Base-by-base conservation (phyloP, 2,113 vertebrate genomes). In the Laterallus jamaicensis region DNA sequence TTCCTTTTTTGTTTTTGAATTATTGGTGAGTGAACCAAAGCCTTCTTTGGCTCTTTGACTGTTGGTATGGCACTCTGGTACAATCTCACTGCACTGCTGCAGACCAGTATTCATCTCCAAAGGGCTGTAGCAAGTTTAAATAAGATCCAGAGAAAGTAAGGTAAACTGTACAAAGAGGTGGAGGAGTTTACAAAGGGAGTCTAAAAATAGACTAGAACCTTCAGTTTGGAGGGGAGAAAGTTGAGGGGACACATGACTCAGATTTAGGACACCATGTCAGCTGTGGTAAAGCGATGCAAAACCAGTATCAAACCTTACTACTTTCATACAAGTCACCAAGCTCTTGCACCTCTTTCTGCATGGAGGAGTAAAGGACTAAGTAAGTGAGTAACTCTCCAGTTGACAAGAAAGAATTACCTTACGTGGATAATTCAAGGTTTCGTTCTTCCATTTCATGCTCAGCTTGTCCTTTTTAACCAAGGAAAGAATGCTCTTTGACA, bases 401-500 rank as follows among this genome's bases (percentile, higher is more conserved):
- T 92, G 52, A 81, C 68, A 68, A 37, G 64, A 32, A 59, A 69
- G 40, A 68, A 84, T 66, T 85, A 7, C 58, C 11, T 88, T 54
- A 42, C 0, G 5, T 69, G 66, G 73, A 9, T 64, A 82, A 82
- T 67, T 81, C 21, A 88, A 68, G 28, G n/a, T 79, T 95, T 93
- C 47, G 26, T 92, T 91, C 75, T 93, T 91, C n/a, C 52, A 40
- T 80, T 88, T 94, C 71, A 62, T 83, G 56, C 31, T 86, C 85
- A 93, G 75, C 69, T 96, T 83, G 73, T 92, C 64, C 49, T 90
- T 88, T 93, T 91, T 82, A 96, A 91, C 58, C 39, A 86, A 86
- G 47, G 64, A 29, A 94, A 77, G 88, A 90, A 22, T 35, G 58
- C 68, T 81, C 69, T 64, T 92, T 96, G 86, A 93, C 82, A 96